Conservation (phyloP, 1,140 invertebrate species). For the Neomicropteryx cornuta region DNA sequence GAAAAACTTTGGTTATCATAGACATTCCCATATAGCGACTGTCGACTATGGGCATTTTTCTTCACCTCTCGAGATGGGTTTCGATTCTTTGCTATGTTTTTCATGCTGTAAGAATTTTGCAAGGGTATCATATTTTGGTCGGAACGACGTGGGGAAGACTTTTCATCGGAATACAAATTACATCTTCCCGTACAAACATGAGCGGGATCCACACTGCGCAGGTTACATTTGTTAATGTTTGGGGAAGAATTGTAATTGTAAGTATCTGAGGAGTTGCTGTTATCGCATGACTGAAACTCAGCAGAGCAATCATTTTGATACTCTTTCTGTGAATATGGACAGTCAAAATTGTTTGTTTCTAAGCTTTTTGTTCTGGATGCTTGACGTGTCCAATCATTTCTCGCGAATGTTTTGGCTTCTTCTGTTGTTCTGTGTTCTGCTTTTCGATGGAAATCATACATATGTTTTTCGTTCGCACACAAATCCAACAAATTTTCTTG, state of each 20-base stretch:
- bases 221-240: slow-evolving; percentile 25
- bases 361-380: slow-evolving; percentile 41
- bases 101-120: slow-evolving; percentile 22
- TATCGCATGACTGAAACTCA: too few relatives aligned
- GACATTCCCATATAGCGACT: too few relatives aligned
- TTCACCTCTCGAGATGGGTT: slow-evolving; percentile 1
- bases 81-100: slow-evolving; percentile 3
- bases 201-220: slow-evolving; percentile 32
- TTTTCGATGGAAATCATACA: too few relatives aligned
- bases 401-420: slow-evolving; percentile 41
- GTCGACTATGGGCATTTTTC: too few relatives aligned
- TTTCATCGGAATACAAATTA: too few relatives aligned
- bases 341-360: slow-evolving; percentile 25
- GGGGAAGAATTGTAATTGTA: slow-evolving; percentile 23
- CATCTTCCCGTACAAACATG: slow-evolving; percentile 36
- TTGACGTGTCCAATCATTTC: slow-evolving; percentile 44
- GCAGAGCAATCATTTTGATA: slow-evolving; percentile 4
- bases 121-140: too few relatives aligned
- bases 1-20: slow-evolving; percentile 21
- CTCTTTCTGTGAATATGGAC: slow-evolving; percentile 4
- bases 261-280: slow-evolving; percentile 19
- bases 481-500: slow-evolving; percentile 9
- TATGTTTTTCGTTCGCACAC: too few relatives aligned
- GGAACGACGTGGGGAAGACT: too few relatives aligned
- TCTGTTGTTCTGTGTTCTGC: too few relatives aligned